These are phyloP conservation scores for Hanleya hanleyi DNA, from an alignment of 2,888 invertebrate species.

Conservation along the genomic window DNA sequence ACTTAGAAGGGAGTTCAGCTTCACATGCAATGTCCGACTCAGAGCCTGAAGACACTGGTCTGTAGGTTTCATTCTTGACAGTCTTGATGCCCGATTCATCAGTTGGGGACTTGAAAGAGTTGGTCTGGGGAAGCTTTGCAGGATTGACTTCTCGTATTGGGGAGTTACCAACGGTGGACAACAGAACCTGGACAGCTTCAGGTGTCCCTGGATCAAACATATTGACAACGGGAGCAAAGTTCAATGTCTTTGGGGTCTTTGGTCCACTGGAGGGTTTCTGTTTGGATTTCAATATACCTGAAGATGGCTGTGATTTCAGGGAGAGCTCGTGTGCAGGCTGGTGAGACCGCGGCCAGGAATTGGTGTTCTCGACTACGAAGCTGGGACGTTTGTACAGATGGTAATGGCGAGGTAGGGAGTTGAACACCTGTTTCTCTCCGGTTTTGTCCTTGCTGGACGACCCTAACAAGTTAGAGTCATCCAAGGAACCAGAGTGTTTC, in stretches of 20 bases:
- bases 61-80: not conserved
- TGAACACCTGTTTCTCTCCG: not conserved
- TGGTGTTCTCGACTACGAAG: slow-evolving; percentile 26
- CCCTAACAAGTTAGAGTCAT: slow-evolving; percentile 4
- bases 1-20: not conserved
- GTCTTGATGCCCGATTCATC: not conserved
- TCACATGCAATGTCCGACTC: not conserved
- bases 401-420: slow-evolving; percentile 10
- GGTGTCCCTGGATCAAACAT: slow-evolving; percentile 52
- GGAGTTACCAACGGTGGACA: slow-evolving; percentile 10
- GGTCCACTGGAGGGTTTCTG: slow-evolving; percentile 43
- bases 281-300: slow-evolving; percentile 60
- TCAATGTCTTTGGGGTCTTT: slow-evolving; percentile 54
- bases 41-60: not conserved
- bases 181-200: slow-evolving; percentile 48
- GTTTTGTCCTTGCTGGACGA: not conserved
- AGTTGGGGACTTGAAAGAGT: not conserved
- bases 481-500: slow-evolving; percentile 1
- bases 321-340: slow-evolving; percentile 22
- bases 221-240: slow-evolving; percentile 63
- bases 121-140: not conserved
- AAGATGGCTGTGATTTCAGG: slow-evolving; percentile 27
- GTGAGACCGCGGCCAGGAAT: slow-evolving; percentile 64
- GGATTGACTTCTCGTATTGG: not conserved
- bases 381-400: not conserved